A percentile compares a stretch with the other conserved stretches of the same genome.
Evolutionary conservation across 2,797 vertebrate genomes (phyloP).

Genomic region (Stomatorhinus walkeri): DNA sequence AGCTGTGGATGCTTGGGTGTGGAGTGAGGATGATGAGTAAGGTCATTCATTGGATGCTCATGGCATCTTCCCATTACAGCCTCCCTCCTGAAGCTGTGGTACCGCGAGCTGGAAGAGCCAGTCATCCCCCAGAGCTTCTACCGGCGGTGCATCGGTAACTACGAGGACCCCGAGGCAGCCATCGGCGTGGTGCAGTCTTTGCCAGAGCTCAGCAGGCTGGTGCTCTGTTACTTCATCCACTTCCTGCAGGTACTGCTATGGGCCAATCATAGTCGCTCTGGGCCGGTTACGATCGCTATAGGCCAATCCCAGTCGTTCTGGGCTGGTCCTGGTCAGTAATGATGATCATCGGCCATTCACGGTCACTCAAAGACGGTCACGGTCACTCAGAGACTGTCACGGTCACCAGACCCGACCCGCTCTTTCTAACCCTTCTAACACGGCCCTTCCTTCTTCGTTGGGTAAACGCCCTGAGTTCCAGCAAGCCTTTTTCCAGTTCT

Average conservation of each 20-base stretch:
- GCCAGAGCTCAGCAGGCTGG: conserved; percentile 66
- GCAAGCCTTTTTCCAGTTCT: neutral
- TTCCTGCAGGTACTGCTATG: conserved; percentile 63
- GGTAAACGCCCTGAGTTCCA: neutral
- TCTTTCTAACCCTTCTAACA: neutral
- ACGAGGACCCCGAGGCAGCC: conserved; percentile 65
- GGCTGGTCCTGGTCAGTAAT: neutral
- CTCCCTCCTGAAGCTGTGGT: conserved; percentile 72
- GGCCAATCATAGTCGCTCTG: neutral
- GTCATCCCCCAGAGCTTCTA: conserved; percentile 71
- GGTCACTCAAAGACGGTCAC: neutral
- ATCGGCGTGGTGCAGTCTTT: conserved; percentile 65
- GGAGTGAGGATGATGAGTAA: neutral
- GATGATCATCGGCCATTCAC: neutral
- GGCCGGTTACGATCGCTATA: neutral
- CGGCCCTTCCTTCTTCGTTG: neutral
- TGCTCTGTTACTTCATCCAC: conserved; percentile 73
- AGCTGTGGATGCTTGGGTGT: neutral
- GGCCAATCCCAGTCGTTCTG: neutral
- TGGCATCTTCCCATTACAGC: conserved; percentile 37
- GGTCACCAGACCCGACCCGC: neutral
- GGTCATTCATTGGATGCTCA: neutral
- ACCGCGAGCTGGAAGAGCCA: conserved; percentile 71
- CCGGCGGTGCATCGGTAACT: conserved; percentile 64
- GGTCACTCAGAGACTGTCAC: neutral